Evolutionary conservation across 2,888 invertebrate genomes (phyloP), one percentile per base, ranked within the genome.

Genomic region (Antheraea yamamai): DNA sequence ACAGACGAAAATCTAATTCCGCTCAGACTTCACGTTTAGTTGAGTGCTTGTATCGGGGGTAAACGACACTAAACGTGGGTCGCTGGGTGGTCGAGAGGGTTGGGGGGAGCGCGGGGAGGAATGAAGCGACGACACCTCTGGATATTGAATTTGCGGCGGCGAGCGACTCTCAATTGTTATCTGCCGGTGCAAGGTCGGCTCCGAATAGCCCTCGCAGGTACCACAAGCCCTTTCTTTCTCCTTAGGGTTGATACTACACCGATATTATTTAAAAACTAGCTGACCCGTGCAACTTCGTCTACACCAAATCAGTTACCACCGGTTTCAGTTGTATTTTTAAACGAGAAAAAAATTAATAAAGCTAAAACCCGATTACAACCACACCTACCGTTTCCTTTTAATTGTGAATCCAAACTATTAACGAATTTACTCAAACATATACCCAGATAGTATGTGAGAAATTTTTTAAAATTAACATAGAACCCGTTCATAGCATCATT

Each of bases 91-190:
- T 51, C 78, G 77, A 77, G 77, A 66, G 77, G 74, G 77, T 74
- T 75, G 77, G 74, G 70, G 73, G 77, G 74, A 61, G 76, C 39
- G 76, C 23, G 23, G 30, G 86, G 89, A 30, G 90, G 90, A 87
- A 88, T 83, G 79, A 80, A 84, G 83, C 84, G 86, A 85, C 87
- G 90, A 91, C 92, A 93, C 93, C 93, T 93, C 92, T 89, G 91
- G 91, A 92, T 93, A 94, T 94, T 94, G 94, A 93, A 94, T 94
- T 93, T 93, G 94, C 87, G 89, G 89, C 88, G 89, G 88, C 87
- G 89, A 84, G 88, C 88, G 89, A 87, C 87, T 89, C 92, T 89
- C 94, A 92, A 92, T 94, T 94, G 94, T 94, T 94, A 93, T 94
- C 93, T 89, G 90, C 83, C 89, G 87, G 87, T 92, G 93, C 94